phyloP scores from a whole-genome alignment of 2,797 vertebrate genomes.

The Dermochelys coriacea region DNA sequence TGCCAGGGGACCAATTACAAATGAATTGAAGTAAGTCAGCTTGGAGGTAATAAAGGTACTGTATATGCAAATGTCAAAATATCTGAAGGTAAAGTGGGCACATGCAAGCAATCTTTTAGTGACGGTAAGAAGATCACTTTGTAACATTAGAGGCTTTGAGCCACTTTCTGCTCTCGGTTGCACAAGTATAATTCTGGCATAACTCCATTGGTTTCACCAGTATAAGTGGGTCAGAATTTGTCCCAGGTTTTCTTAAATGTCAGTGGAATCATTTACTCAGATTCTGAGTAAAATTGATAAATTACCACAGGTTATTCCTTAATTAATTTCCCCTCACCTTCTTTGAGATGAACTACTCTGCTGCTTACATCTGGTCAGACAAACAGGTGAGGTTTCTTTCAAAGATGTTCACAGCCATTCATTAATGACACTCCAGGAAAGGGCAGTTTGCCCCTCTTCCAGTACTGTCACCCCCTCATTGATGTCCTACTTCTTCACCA shows the following conservation, averaged over 20 bases:
- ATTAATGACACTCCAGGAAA: neutral
- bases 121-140: neutral
- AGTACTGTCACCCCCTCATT: neutral
- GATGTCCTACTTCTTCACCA: conserved; percentile 18
- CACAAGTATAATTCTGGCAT: neutral
- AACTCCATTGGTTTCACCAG: conserved; percentile 7
- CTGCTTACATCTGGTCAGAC: conserved; percentile 20
- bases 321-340: neutral
- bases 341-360: conserved; percentile 57
- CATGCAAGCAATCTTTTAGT: neutral
- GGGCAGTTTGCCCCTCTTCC: neutral
- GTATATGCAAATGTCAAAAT: conserved; percentile 22
- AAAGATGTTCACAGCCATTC: neutral
- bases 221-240: neutral
- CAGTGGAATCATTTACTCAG: fast-evolving
- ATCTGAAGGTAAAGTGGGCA: neutral
- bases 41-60: conserved; percentile 15
- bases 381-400: neutral
- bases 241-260: neutral
- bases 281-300: neutral
- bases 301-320: neutral
- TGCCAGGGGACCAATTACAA: neutral
- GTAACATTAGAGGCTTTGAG: neutral
- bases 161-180: neutral
- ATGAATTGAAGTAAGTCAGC: neutral